Evolutionary conservation across 37 sponge, comb jelly and placozoan genomes (phyloP).

Genomic region (Amphimedon queenslandica): DNA sequence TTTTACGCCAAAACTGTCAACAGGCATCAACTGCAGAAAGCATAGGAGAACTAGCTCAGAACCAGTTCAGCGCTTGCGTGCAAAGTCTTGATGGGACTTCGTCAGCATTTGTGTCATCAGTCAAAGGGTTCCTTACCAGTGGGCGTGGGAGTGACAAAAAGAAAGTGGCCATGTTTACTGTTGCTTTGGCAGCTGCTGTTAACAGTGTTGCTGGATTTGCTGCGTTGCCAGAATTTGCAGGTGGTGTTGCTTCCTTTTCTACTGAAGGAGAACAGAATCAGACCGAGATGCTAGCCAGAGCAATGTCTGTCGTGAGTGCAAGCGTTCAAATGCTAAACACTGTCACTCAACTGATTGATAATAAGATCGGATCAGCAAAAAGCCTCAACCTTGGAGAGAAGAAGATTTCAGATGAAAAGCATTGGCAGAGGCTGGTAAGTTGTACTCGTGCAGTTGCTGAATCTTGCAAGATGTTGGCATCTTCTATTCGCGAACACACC

Average conservation of each 20-base stretch:
- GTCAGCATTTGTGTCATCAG: slow-evolving; percentile 42
- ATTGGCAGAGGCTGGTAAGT: slow-evolving; percentile 62
- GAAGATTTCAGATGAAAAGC: neutral
- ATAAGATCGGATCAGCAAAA: slow-evolving; percentile 12
- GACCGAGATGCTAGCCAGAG: slow-evolving; percentile 65
- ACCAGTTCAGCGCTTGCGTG: slow-evolving; percentile 41
- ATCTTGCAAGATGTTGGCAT: slow-evolving; percentile 43
- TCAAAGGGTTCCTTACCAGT: slow-evolving; percentile 50
- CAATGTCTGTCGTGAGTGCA: slow-evolving; percentile 77
- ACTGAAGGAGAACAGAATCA: slow-evolving; percentile 40
- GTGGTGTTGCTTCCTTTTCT: slow-evolving; percentile 50
- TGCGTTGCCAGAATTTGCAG: slow-evolving; percentile 43
- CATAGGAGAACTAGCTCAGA: slow-evolving; percentile 14
- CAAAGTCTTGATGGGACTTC: slow-evolving; percentile 62
- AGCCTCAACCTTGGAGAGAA: neutral
- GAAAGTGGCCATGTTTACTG: slow-evolving; percentile 49
- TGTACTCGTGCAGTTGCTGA: slow-evolving; percentile 71
- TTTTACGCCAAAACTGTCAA: slow-evolving; percentile 50
- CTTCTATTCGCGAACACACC: slow-evolving; percentile 44
- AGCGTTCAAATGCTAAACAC: slow-evolving; percentile 48
- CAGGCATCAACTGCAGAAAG: slow-evolving; percentile 24
- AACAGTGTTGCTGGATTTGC: slow-evolving; percentile 53
- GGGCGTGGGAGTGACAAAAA: slow-evolving; percentile 29
- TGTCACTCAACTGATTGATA: slow-evolving; percentile 14
- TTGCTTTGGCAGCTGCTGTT: slow-evolving; percentile 57